These are phyloP conservation scores for Pterobdella sp. DNA, from an alignment of 2,888 invertebrate species.

Conservation along the genomic window DNA sequence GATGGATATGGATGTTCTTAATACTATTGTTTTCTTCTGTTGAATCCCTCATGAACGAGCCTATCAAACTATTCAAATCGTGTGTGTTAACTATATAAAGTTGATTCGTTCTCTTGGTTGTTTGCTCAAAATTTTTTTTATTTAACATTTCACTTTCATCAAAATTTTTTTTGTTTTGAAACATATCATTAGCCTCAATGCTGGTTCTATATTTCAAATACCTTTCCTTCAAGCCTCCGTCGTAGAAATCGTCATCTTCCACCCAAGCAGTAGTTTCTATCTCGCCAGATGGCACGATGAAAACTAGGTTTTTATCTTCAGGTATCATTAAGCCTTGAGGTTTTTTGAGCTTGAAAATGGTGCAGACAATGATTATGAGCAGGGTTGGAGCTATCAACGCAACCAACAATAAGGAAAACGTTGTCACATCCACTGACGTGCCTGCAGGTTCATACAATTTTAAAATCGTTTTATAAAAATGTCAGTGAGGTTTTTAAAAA, in stretches of 20 bases:
- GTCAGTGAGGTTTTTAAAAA: too few species aligned
- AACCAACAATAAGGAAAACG: neutral
- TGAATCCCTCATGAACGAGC: neutral
- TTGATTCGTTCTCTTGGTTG: neutral
- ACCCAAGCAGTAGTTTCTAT: neutral
- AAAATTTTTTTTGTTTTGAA: neutral
- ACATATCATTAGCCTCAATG: neutral
- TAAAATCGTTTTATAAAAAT: too few species aligned
- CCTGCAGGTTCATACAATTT: too few species aligned
- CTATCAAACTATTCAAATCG: neutral
- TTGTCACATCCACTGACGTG: neutral
- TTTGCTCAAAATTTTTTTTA: neutral
- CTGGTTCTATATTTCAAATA: neutral
- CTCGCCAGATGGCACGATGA: slow-evolving; percentile 10
- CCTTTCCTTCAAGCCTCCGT: neutral
- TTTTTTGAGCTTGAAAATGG: neutral
- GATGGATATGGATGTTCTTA: neutral
- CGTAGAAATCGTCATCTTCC: neutral
- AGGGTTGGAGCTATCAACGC: neutral
- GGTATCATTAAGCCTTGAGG: too few species aligned
- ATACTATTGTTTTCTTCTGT: too few species aligned
- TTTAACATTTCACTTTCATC: neutral
- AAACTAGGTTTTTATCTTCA: neutral
- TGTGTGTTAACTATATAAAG: neutral
- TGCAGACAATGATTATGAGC: neutral